Base-by-base conservation (phyloP, 2,888 invertebrate species). In the Invenusta paracnida region DNA sequence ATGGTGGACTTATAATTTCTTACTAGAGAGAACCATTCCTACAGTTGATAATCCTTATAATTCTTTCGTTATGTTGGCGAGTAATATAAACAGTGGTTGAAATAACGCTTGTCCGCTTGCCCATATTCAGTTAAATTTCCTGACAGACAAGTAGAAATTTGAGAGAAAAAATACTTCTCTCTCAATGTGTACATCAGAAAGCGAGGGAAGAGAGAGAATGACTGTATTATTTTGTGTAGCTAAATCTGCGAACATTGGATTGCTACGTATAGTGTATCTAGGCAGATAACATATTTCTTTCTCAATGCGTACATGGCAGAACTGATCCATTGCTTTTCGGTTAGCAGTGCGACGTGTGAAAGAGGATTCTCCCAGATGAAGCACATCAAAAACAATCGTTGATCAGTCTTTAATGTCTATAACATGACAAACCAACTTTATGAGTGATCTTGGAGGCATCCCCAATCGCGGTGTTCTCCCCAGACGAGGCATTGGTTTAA, bases 311-410 rank as follows among this genome's bases (percentile, higher is more conserved):
- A 48, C 48, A 48, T 73, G 73, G 73, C 73, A 73, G 17, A 73
- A 23, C 11, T 73, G 2, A 23, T 73, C 73, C 73, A 73, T 13
- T 73, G 73, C 27, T 73, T 25, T 48, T 73, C 73, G 27, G 73
- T 23, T 25, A 73, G 73, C 73, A 73, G 73, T 73, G 73, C 73
- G 23, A 73, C 5, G 73, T 48, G 73, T 25, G 73, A 73, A 25
- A 13, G 73, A 73, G 73, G 27, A 73, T 73, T 73, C 27, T 73
- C 73, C 27, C 73, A 25, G 73, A 73, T 73, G 73, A 73, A 73
- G 23, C 73, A 73, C 73, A 13, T 73, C 23, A 73, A 73, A 73
- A 73, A 73, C 73, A 73, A 73, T 23, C 73, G 73, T 17, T 11
- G 48, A 48, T 5, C 48, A 48, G 11, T 73, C 73, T 25, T 73